These are phyloP conservation scores for Paramisgurnus dabryanus DNA, from an alignment of 2,113 vertebrate species.

Conservation along the genomic window DNA sequence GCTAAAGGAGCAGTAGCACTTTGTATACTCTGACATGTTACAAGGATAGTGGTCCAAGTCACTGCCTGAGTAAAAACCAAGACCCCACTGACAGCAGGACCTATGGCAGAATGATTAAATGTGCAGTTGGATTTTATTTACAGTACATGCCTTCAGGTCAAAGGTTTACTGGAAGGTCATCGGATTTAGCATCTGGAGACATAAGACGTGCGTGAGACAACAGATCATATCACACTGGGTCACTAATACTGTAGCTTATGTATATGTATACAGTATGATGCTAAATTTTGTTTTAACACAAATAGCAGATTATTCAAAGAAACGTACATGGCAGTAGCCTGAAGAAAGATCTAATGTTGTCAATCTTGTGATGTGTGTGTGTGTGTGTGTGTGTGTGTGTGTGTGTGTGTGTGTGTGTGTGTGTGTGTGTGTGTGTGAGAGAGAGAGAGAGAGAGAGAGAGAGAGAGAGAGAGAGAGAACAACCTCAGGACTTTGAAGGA, in stretches of 20 bases:
- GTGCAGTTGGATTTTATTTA: not conserved
- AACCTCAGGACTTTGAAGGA: slow-evolving; percentile 42
- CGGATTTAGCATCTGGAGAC: not conserved
- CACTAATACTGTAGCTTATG: too few relatives aligned
- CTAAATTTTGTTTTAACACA: too few relatives aligned
- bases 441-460: too few relatives aligned
- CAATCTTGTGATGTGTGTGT: slow-evolving; percentile 14
- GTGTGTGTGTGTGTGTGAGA: too few relatives aligned
- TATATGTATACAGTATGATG: too few relatives aligned
- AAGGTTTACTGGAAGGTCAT: not conserved
- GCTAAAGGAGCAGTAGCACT: slow-evolving; percentile 42
- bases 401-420: slow-evolving; percentile 25
- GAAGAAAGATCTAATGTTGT: not conserved
- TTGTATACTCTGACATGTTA: slow-evolving; percentile 31
- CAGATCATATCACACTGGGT: too few relatives aligned
- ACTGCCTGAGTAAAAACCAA: slow-evolving; percentile 20
- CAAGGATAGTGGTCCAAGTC: slow-evolving; percentile 38
- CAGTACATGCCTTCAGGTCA: not conserved
- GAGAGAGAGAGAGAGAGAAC: slow-evolving; percentile 61
- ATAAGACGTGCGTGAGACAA: not conserved
- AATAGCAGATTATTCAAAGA: not conserved
- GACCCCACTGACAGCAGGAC: slow-evolving; percentile 12
- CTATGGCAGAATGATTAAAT: not conserved
- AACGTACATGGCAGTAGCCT: not conserved
- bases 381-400: not conserved